phyloP scores from a whole-genome alignment of 2,797 vertebrate species.

The Nothura maculosa region DNA sequence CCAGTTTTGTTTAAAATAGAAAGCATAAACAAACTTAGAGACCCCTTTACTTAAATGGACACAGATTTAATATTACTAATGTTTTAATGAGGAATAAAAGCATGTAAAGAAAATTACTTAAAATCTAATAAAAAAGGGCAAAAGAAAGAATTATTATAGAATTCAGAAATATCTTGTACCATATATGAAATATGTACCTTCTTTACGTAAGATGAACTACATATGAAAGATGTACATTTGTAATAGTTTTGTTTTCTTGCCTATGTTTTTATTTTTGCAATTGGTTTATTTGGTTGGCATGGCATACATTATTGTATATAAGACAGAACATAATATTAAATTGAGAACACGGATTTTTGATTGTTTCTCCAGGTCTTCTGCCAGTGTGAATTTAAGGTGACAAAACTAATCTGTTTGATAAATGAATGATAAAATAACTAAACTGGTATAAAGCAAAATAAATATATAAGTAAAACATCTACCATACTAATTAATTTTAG shows the following conservation, averaged over 20 bases:
- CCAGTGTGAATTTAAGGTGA: neutral
- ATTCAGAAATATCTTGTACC: neutral
- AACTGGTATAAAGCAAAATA: neutral
- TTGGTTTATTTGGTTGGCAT: neutral
- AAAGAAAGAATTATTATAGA: neutral
- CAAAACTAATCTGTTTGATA: neutral
- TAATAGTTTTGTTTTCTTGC: neutral
- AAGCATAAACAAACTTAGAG: neutral
- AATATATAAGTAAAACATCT: neutral
- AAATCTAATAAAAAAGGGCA: neutral
- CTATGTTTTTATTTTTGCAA: neutral
- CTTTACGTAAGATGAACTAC: too few species aligned
- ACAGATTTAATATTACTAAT: neutral
- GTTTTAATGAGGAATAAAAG: neutral
- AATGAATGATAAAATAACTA: neutral
- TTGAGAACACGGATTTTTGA: conserved; percentile 1
- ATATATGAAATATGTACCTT: accelerated
- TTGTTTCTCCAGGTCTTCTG: neutral
- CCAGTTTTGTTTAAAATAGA: neutral
- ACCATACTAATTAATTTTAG: neutral
- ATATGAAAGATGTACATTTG: accelerated
- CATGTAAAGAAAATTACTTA: neutral
- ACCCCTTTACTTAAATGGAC: neutral
- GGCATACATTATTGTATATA: neutral
- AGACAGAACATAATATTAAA: neutral